phyloP scores from a whole-genome alignment of 2,113 vertebrate genomes.

The Odobenus rosmarus region DNA sequence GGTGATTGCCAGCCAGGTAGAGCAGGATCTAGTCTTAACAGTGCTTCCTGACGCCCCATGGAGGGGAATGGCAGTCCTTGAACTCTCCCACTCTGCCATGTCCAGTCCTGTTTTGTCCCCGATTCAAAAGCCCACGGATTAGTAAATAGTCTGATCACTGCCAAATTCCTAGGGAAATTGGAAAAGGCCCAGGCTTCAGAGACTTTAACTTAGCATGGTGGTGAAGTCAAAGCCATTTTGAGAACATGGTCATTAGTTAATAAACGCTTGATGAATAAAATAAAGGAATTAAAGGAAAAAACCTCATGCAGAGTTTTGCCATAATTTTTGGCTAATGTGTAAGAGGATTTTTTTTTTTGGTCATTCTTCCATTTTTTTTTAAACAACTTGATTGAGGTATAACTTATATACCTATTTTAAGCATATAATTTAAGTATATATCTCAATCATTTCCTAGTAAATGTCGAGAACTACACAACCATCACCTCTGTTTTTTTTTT shows the following conservation, averaged over 20 bases:
- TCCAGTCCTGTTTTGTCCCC: neutral
- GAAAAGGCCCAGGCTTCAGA: neutral
- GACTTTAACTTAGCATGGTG: neutral
- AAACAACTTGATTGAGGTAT: neutral
- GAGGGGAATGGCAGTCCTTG: neutral
- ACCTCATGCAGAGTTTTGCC: neutral
- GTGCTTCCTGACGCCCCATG: neutral
- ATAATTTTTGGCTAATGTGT: neutral
- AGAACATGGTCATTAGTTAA: neutral
- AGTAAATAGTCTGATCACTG: conserved; percentile 24
- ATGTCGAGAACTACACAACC: neutral
- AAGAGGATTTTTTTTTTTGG: neutral
- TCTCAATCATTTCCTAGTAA: neutral
- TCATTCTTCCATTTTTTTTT: neutral
- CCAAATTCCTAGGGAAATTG: neutral
- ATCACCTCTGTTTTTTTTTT: neutral
- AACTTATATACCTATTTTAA: neutral
- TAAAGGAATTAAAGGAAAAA: neutral
- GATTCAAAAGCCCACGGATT: neutral
- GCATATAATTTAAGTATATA: neutral
- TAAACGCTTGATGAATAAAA: neutral
- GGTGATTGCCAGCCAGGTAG: too few species aligned
- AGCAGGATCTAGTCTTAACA: neutral
- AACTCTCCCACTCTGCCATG: neutral
- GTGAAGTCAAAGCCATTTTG: neutral